Evolutionary conservation across 1,140 invertebrate genomes (phyloP).

Genomic region (Harlomillsia oculata): DNA sequence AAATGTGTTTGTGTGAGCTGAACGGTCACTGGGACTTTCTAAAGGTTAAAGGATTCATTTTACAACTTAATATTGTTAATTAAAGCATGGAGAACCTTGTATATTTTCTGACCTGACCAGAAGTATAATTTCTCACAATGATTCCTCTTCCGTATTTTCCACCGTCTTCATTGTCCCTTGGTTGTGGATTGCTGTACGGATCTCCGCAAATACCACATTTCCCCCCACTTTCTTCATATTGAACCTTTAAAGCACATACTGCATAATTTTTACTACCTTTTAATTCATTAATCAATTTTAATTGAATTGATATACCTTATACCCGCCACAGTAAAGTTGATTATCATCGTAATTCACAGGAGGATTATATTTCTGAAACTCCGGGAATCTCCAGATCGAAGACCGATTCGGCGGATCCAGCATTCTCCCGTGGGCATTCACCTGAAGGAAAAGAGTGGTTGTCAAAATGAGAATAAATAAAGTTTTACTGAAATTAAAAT

Average conservation of each 20-base stretch:
- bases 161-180: constrained; percentile 19
- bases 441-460: no score
- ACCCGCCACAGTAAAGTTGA: constrained; percentile 40
- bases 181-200: constrained; percentile 34
- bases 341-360: constrained; percentile 39
- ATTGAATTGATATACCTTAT: constrained; percentile 28
- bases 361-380: constrained; percentile 13
- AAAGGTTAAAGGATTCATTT: background rate
- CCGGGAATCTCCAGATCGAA: constrained; percentile 38
- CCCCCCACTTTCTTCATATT: constrained; percentile 35
- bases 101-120: constrained; percentile 24
- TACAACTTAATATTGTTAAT: background rate
- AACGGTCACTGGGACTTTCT: constrained; percentile 36
- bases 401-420: constrained; percentile 56
- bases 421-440: constrained; percentile 52
- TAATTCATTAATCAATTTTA: constrained; percentile 32
- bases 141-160: constrained; percentile 18
- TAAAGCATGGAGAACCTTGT: background rate
- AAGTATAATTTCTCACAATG: constrained; percentile 8
- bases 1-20: constrained; percentile 44
- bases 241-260: background rate
- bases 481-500: no score
- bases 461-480: no score
- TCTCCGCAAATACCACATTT: constrained; percentile 45
- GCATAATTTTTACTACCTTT: background rate